Evolutionary conservation across 2,797 vertebrate species (phyloP).

Genomic region (Hypotaenidia okinawae): DNA sequence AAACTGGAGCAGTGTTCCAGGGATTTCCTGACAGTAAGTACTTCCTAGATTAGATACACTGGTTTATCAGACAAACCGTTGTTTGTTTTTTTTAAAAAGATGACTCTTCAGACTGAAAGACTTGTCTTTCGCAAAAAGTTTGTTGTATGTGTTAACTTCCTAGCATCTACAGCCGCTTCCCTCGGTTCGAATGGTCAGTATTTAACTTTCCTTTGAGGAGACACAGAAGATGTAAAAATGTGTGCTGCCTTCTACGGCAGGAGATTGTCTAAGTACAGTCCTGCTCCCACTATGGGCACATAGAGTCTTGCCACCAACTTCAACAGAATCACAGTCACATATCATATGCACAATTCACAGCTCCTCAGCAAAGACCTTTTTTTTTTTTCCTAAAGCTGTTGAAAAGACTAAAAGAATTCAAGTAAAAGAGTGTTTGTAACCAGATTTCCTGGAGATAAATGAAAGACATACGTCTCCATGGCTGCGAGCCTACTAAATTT

Average conservation of each 20-base stretch:
- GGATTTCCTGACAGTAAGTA: neutral
- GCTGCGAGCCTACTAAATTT: slow-evolving; percentile 48
- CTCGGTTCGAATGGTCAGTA: neutral
- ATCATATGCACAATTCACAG: neutral
- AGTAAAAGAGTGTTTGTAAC: slow-evolving; percentile 47
- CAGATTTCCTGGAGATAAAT: slow-evolving; percentile 57
- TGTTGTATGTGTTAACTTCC: accelerated
- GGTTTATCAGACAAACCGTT: neutral
- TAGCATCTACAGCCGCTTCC: neutral
- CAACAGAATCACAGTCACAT: accelerated
- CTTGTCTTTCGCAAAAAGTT: neutral
- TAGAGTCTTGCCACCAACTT: neutral
- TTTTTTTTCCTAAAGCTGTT: neutral
- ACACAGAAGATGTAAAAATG: neutral
- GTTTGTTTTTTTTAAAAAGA: neutral
- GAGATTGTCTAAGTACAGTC: neutral
- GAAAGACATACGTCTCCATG: slow-evolving; percentile 51
- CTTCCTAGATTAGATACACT: neutral
- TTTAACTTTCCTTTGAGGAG: neutral
- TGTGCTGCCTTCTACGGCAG: neutral
- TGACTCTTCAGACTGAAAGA: neutral
- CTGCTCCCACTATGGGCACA: neutral
- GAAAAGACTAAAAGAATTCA: slow-evolving; percentile 31
- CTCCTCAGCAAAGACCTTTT: neutral
- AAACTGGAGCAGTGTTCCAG: neutral